Base-by-base conservation (phyloP, 2,797 vertebrate genomes). In the Gobio occitaniae region DNA sequence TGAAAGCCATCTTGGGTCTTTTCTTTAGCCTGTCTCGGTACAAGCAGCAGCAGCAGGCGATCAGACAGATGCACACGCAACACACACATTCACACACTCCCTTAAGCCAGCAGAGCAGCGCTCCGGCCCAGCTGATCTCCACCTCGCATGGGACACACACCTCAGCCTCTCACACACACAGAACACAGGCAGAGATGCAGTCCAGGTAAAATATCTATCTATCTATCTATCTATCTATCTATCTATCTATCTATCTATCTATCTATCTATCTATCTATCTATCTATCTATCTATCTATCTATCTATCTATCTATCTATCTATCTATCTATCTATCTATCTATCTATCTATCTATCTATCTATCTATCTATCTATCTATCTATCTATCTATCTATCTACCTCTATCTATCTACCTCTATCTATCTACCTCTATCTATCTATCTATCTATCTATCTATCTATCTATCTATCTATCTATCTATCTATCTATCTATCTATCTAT, bases 1-100 rank as follows among this genome's bases (percentile, higher is more conserved):
- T 99, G 88, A 99, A 99, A 95, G 97, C 98, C 90, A 99, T 99
- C 90, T 91, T 99, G 89, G 98, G 98, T 88, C 97, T 99, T 86
- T 99, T 99, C 96, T 99, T 99, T 94, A 99, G 98, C 90, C 92
- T 99, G 69, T 99, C 98, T 8, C 96, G 98, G 1, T 99, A 97
- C 94, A 99, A 99, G 91, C 98, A 99, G 90, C 97, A 99, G 92
- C 96, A 97, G 3, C 96, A 96, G 86, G 90, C 90, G 80, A 87
- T 89, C 0, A 95, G 92, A 78, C 96, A 94, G 89, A 94, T 93
- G 89, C 82, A 94, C 36, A 93, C 93, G 78, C 93, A 92, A 83
- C 91, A 87, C 61, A 52, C 84, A 81, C 11, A 84, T 79, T 78
- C 71, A 44, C 90, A 94, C 88, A 6, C 94, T 0, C 78, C 96